phyloP scores from a whole-genome alignment of 2,888 invertebrate species.

The Rhodophaea formosa region DNA sequence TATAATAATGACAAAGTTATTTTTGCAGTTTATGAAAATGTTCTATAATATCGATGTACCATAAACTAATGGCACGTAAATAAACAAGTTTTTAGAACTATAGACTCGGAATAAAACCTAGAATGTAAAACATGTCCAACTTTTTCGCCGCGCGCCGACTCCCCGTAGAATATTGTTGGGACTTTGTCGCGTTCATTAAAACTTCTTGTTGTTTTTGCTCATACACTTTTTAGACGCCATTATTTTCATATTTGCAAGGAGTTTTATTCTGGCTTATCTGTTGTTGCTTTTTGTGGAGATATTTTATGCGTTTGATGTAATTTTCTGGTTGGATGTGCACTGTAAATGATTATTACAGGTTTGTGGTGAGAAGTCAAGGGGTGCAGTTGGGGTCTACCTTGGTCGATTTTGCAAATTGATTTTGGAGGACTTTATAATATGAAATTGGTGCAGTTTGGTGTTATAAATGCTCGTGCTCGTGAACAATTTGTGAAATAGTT shows the following conservation, averaged over 20 bases:
- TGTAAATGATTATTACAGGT: not conserved
- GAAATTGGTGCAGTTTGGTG: too few species aligned
- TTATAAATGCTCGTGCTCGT: too few species aligned
- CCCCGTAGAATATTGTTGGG: conserved; percentile 11
- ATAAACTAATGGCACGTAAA: not conserved
- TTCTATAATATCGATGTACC: not conserved
- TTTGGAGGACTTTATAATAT: too few species aligned
- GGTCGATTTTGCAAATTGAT: too few species aligned
- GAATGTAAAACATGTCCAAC: conserved; percentile 9
- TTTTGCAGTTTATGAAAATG: not conserved
- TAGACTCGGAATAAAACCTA: conserved; percentile 3
- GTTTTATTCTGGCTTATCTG: conserved; percentile 11
- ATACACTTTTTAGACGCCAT: conserved; percentile 22
- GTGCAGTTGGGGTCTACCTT: too few species aligned
- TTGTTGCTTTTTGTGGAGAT: not conserved
- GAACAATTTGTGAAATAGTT: too few species aligned
- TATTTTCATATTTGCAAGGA: conserved; percentile 20
- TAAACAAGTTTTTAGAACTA: conserved; percentile 1
- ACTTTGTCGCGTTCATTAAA: conserved; percentile 27
- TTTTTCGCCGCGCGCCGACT: conserved; percentile 10
- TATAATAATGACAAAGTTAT: too few species aligned
- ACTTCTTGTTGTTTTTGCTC: conserved; percentile 28
- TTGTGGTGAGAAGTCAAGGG: too few species aligned
- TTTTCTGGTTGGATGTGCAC: not conserved
- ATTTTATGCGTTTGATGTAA: not conserved